These are phyloP conservation scores for Habropoda laboriosa DNA, from an alignment of 1,140 invertebrate genomes.

Conservation along the genomic window DNA sequence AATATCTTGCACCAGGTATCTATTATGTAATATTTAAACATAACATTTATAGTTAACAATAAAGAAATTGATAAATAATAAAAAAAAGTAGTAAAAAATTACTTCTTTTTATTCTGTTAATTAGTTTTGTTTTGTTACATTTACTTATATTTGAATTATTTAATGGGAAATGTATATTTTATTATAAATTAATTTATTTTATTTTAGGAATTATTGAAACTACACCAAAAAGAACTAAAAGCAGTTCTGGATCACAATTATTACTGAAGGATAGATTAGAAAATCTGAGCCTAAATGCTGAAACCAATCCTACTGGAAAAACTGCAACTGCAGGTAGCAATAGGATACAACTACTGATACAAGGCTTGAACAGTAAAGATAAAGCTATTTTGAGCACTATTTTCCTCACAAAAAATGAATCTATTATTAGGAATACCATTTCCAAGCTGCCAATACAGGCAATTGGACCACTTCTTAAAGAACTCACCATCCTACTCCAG, in stretches of 20 bases:
- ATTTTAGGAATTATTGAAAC: constrained; percentile 64
- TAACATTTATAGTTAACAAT: not conserved
- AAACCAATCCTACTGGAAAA: constrained; percentile 80
- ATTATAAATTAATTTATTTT: constrained; percentile 7
- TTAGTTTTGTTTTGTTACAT: not conserved
- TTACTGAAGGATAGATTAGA: constrained; percentile 89
- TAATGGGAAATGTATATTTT: no score
- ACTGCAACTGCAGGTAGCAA: constrained; percentile 83
- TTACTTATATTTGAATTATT: not conserved
- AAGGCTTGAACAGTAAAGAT: constrained; percentile 91
- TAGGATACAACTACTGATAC: constrained; percentile 88
- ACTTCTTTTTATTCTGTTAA: not conserved
- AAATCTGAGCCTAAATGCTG: constrained; percentile 85
- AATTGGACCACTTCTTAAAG: constrained; percentile 84
- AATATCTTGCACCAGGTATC: constrained; percentile 80
- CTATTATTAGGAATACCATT: constrained; percentile 84
- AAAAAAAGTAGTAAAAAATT: no score
- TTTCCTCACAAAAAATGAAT: constrained; percentile 82
- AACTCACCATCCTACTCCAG: constrained; percentile 84
- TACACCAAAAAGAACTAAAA: constrained; percentile 77
- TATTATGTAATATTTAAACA: not conserved
- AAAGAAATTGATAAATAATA: no score
- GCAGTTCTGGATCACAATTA: constrained; percentile 83
- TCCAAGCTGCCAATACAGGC: constrained; percentile 85
- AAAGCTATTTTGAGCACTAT: constrained; percentile 84